These are phyloP conservation scores for Buathra laborator DNA, from an alignment of 2,888 invertebrate genomes.

Conservation along the genomic window DNA sequence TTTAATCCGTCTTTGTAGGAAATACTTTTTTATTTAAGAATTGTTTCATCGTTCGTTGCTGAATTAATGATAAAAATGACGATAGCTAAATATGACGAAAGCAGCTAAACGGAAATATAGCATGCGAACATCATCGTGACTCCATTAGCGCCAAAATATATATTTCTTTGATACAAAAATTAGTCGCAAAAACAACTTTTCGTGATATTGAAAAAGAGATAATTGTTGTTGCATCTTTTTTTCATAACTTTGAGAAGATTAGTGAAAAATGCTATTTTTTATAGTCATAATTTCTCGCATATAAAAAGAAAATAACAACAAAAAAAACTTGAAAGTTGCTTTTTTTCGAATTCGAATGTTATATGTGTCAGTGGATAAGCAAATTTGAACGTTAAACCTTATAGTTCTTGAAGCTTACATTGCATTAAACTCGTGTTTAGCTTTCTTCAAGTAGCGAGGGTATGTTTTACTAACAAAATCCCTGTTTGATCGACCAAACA, in stretches of 20 bases:
- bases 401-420: neutral
- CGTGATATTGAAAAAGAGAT: neutral
- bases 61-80: neutral
- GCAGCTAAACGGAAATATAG: neutral
- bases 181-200: neutral
- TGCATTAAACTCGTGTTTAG: neutral
- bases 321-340: neutral
- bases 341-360: neutral
- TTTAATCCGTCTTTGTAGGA: neutral
- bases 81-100: neutral
- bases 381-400: neutral
- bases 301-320: neutral
- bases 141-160: neutral
- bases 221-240: neutral
- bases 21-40: neutral
- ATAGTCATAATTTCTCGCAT: neutral
- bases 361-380: neutral
- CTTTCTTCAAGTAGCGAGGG: neutral
- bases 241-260: neutral
- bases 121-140: neutral
- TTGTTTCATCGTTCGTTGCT: neutral
- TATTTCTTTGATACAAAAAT: neutral
- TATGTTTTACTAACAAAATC: conserved; percentile 1
- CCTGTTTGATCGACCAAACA: neutral
- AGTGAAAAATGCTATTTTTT: neutral